These are phyloP conservation scores for Orthonychiurus folsomi DNA, from an alignment of 2,888 invertebrate species.

Conservation along the genomic window DNA sequence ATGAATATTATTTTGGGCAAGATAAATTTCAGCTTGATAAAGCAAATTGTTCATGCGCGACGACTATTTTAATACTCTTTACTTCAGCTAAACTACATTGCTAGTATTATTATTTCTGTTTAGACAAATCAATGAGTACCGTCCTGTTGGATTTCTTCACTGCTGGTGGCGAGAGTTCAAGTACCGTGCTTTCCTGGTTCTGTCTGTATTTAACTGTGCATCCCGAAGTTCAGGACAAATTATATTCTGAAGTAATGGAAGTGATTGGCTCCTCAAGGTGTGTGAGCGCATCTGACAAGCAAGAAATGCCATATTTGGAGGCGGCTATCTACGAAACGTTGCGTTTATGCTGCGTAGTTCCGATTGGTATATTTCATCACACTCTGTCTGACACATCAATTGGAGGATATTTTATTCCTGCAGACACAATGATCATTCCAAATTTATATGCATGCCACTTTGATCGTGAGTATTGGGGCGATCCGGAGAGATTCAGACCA, in stretches of 20 bases:
- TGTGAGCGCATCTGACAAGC: conserved; percentile 24
- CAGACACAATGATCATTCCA: conserved; percentile 30
- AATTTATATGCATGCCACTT: conserved; percentile 29
- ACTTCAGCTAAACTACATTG: conserved; percentile 4
- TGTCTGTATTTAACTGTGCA: conserved; percentile 25
- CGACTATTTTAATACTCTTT: conserved; percentile 6
- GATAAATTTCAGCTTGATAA: neutral
- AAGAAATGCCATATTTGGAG: conserved; percentile 30
- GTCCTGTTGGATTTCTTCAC: conserved; percentile 26
- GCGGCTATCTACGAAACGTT: conserved; percentile 31
- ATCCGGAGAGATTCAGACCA: conserved; percentile 32
- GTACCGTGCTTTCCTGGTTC: conserved; percentile 28
- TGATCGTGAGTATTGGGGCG: conserved; percentile 31
- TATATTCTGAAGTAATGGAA: conserved; percentile 26
- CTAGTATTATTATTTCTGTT: neutral
- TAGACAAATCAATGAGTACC: conserved; percentile 16
- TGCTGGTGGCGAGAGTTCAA: conserved; percentile 27
- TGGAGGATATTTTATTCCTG: conserved; percentile 25
- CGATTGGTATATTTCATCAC: conserved; percentile 29
- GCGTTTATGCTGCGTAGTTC: conserved; percentile 26
- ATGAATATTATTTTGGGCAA: neutral
- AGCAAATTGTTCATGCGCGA: too few species aligned
- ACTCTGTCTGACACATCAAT: conserved; percentile 21
- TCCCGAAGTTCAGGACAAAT: conserved; percentile 26
- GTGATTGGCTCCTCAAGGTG: conserved; percentile 21